Percentiles rank a stretch among this genome's conserved stretches.
Conservation (phyloP, 2,888 invertebrate genomes). For the Himalopsyche anomala region DNA sequence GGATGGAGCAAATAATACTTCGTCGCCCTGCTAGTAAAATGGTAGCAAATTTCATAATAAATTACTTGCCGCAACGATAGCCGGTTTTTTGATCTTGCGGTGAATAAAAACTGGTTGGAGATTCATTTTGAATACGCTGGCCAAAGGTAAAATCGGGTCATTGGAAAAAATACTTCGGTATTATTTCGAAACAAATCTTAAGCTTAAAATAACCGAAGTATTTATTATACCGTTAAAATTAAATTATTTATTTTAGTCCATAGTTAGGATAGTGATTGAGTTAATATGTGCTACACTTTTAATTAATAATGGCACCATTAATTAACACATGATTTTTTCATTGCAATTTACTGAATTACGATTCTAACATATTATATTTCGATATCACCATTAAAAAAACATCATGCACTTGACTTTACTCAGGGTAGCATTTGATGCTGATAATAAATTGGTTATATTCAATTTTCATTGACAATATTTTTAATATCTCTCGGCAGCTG, state of each 20-base stretch:
- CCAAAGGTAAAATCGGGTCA: slow-evolving; percentile 38
- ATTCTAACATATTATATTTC: no score
- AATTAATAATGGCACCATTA: no score
- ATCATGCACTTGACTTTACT: no score
- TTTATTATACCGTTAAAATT: not conserved
- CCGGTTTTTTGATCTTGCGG: slow-evolving; percentile 41
- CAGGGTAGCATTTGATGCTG: no score
- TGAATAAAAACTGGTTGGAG: slow-evolving; percentile 39
- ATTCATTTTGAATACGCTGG: slow-evolving; percentile 38
- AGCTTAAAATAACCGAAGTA: not conserved
- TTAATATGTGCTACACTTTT: no score
- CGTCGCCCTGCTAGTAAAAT: not conserved
- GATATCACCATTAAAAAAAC: no score
- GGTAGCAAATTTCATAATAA: slow-evolving; percentile 40
- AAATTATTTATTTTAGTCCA: not conserved
- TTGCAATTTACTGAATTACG: not conserved
- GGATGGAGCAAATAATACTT: no score
- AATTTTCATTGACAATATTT: no score
- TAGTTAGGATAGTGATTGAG: not conserved
- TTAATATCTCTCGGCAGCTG: no score
- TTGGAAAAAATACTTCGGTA: not conserved
- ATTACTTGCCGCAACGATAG: slow-evolving; percentile 31
- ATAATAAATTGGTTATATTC: no score
- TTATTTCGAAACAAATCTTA: slow-evolving; percentile 1
- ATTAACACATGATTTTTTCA: no score